Base-by-base conservation (phyloP, 2,888 invertebrate genomes). In the Megalurothrips usitatus region DNA sequence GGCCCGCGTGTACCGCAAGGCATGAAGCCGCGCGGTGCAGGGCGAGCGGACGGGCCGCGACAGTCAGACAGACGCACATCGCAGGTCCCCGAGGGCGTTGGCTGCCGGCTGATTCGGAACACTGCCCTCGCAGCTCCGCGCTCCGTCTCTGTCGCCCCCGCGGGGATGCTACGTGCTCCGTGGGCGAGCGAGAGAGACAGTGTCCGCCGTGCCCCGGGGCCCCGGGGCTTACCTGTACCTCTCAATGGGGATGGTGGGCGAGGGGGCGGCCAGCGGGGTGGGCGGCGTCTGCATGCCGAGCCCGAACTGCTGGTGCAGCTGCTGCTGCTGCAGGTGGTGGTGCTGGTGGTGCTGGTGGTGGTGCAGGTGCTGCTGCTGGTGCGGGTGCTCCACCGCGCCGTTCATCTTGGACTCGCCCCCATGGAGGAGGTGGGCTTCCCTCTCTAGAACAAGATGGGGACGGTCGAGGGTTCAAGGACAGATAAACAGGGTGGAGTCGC, bases 401-500 rank as follows among this genome's bases (percentile, higher is more conserved):
- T 75, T 75, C 68, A 75, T 75, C 68, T 75, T 75, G 68, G 68
- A 75, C 68, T 75, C 68, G 68, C 68, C 68, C 23, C 68, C 68
- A 12, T 75, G 68, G 11, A 75, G 68, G 23, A 75, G 68, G 68
- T 75, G 68, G 12, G 68, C 68, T 26, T 75, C 68, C 26, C 68
- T 23, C 68, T 75, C 68, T 75, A 26, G 9, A 26, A 75, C 26
- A 1, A 75, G 1, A 75, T 43, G 3, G 6, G 6, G 34, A 43
- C 34, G 34, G 34, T 43, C 34, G 34, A n/a, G n/a, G n/a, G 19
- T 52, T 58, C 6, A 58, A 58, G 11, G 17, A 58, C 58, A 52
- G 17, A 52, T 11, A 49, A 49, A 49, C 49, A 49, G n/a, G n/a
- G n/a, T n/a, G n/a, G n/a, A n/a, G n/a, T n/a, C n/a, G n/a, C n/a